Base-by-base conservation (phyloP, 2,888 invertebrate species). In the Xestia ashworthii region DNA sequence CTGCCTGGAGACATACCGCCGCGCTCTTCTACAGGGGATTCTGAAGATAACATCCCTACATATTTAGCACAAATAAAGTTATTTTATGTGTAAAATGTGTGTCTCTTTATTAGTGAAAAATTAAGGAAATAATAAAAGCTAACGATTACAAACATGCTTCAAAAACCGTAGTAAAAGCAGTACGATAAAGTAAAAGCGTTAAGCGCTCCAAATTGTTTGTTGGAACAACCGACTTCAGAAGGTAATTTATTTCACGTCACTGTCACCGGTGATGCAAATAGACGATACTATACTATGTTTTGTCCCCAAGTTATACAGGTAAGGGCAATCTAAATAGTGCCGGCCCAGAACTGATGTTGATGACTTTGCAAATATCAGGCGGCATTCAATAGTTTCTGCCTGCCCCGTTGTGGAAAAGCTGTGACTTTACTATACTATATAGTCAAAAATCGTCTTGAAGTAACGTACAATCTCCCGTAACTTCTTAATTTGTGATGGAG, bases 1-100 rank as follows among this genome's bases (percentile, higher is more conserved):
- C 97, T 98, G 92, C 98, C 97, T 38, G 98, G 98, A 0, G 98
- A 98, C 94, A 98, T 97, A 80, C 98, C 98, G 92, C 98, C 97
- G 91, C 98, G 98, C 89, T 98, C 98, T 88, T 98, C 98, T 71
- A 97, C 97, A 6, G 98, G 98, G 14, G 98, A 98, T 96, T 98
- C 98, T 97, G 96, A 53, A 80, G 25, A 48, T 11, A 8, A 32
- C 44, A 74, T 38, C 46, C 69, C 46, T 32, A 38, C 9, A 46
- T 32, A 32, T 58, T 74, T 71, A 84, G 22, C 65, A 48, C 32
- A 60, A 44, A 60, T 22, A 16, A 68, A 62, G 9, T 8, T 4
- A 38, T 8, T n/a, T 25, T 65, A n/a, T 25, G 4, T 60, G 12
- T 22, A 50, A 8, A 64, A 62, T 16, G 60, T 44, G 76, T 81